A percentile compares a stretch with the other conserved stretches of the same genome.
Evolutionary conservation across 53 echinoderm and acorn worm species (phyloP).

Genomic region (Paracentrotus lividus): DNA sequence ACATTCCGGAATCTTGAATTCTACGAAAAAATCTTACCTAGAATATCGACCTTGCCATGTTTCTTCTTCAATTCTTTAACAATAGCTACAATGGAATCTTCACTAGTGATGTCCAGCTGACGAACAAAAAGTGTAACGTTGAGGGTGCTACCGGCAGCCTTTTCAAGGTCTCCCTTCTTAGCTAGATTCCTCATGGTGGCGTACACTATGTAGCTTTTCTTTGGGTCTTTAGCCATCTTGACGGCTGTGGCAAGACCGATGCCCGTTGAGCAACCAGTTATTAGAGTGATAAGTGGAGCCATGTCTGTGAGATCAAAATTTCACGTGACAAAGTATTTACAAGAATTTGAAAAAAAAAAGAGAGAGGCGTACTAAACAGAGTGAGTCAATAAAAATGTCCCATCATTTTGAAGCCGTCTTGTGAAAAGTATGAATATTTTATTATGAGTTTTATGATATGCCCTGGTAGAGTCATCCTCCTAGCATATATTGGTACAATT

Average conservation of each 20-base stretch:
- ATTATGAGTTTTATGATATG: too few species aligned
- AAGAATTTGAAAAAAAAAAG: too few species aligned
- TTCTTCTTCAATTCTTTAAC: constrained; percentile 72
- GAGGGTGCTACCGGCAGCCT: constrained; percentile 75
- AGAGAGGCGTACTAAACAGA: too few species aligned
- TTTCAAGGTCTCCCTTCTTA: constrained; percentile 69
- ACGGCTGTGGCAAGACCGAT: constrained; percentile 79
- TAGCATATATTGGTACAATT: too few species aligned
- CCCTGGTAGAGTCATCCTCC: too few species aligned
- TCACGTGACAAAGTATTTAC: too few species aligned
- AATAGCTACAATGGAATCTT: constrained; percentile 60
- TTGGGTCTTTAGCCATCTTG: constrained; percentile 75
- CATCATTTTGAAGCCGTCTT: too few species aligned
- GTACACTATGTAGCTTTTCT: constrained; percentile 76
- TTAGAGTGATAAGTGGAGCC: constrained; percentile 55
- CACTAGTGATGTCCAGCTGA: constrained; percentile 74
- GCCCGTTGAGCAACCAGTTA: constrained; percentile 84
- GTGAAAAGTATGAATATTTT: too few species aligned
- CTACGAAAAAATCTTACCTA: constrained; percentile 69
- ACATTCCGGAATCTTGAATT: too few species aligned
- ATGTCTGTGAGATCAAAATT: too few species aligned
- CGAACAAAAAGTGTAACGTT: constrained; percentile 77
- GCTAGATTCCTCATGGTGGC: constrained; percentile 84
- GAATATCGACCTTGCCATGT: constrained; percentile 72
- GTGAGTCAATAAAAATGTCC: too few species aligned